Evolutionary conservation across 2,797 vertebrate species (phyloP), one percentile per base, ranked within the genome.

Genomic region (Ctenopoma kingsleyae): DNA sequence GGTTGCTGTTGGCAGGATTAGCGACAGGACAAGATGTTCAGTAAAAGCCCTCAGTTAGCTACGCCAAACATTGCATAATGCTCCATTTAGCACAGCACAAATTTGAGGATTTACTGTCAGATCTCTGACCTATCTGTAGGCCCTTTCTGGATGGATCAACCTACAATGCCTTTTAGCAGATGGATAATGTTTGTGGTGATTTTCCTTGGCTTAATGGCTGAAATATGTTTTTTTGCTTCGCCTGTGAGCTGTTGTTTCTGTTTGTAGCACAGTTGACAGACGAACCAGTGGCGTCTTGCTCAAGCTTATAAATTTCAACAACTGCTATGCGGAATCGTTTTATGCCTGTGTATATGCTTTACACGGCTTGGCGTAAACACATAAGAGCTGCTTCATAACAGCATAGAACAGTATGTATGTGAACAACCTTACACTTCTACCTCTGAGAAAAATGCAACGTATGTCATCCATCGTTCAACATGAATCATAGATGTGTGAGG

Each of bases 21-120:
- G 80, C 73, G 40, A 83, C 81, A 75, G 89, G 89, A 93, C 92
- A 94, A 93, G 87, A 93, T 94, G 91, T 94, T 92, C 87, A 84
- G 78, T 86, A 86, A 91, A 91, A 86, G 80, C 89, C 83, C 71
- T 74, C 78, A 78, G 86, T 89, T 88, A 72, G 81, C 74, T 8
- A 78, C 67, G 87, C 90, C 93, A 93, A 91, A 86, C 84, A 81
- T 87, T 90, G 89, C 90, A 90, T 92, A 91, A 94, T 90, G 87
- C 86, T 80, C 81, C 80, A 90, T 94, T 93, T 92, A 93, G 88
- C 88, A 82, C 89, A 90, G 86, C 81, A 83, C 81, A 86, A 87
- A 91, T 91, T 85, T 85, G 76, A 86, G 81, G 91, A 90, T 92
- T 93, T 89, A 83, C 71, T 86, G 83, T 77, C 80, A 76, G 84